Conservation (phyloP, 2,113 vertebrate genomes). For the Emydocephalus ijimae region DNA sequence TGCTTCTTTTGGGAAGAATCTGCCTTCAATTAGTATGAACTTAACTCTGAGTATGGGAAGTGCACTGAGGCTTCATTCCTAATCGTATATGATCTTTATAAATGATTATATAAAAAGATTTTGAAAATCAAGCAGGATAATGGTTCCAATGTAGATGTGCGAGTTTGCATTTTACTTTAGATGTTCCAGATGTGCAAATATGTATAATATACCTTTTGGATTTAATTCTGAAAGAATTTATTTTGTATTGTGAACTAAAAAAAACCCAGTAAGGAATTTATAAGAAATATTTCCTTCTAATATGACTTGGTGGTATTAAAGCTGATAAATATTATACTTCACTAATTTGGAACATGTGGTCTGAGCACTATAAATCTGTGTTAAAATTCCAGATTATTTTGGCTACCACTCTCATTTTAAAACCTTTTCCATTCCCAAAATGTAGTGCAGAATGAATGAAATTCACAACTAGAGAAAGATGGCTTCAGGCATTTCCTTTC, state of each 20-base stretch:
- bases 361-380: background rate
- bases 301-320: background rate
- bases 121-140: background rate
- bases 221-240: slow-evolving; percentile 32
- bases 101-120: background rate
- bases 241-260: slow-evolving; percentile 28
- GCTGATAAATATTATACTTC: slow-evolving; percentile 2
- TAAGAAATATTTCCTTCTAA: background rate
- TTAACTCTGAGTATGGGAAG: background rate
- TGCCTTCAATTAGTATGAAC: background rate
- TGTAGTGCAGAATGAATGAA: background rate
- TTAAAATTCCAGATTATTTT: slow-evolving; percentile 17
- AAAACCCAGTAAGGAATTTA: slow-evolving; percentile 4
- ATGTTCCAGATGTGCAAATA: background rate
- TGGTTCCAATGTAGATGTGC: background rate
- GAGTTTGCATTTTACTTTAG: background rate
- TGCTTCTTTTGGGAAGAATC: background rate
- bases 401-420: background rate
- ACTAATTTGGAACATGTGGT: background rate
- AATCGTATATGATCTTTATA: background rate
- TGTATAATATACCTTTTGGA: background rate
- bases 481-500: background rate
- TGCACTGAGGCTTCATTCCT: background rate
- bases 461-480: background rate
- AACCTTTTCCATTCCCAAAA: background rate